These are phyloP conservation scores for Drosophila basisetae DNA, from an alignment of 2,888 invertebrate genomes.

Conservation along the genomic window DNA sequence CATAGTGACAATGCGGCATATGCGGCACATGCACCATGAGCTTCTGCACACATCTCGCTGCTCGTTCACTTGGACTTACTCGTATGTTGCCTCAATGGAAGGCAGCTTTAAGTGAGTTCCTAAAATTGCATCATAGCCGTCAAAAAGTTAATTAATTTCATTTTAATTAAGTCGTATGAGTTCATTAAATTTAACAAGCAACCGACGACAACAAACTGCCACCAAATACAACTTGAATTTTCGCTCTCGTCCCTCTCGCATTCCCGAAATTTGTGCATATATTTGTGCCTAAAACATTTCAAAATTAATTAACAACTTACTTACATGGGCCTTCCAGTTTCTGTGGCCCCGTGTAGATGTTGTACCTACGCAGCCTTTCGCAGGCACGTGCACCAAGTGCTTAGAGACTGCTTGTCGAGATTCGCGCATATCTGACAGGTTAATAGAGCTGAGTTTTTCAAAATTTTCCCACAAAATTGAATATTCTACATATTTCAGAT, in stretches of 20 bases:
- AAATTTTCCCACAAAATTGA: background rate
- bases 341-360: conserved; percentile 1
- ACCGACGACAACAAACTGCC: conserved; percentile 36
- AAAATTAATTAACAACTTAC: conserved; percentile 73
- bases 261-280: background rate
- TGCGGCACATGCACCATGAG: conserved; percentile 52
- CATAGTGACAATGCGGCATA: conserved; percentile 58
- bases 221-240: conserved; percentile 18
- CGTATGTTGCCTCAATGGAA: conserved; percentile 7
- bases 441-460: background rate
- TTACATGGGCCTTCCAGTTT: conserved; percentile 48
- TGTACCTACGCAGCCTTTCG: conserved; percentile 10
- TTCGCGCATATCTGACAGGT: background rate
- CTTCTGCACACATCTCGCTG: conserved; percentile 45
- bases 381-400: background rate
- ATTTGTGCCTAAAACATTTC: conserved; percentile 43
- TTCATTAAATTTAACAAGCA: conserved; percentile 56
- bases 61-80: background rate
- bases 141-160: conserved; percentile 67
- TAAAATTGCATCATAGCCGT: conserved; percentile 14
- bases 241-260: conserved; percentile 7
- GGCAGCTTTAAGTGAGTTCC: conserved; percentile 34
- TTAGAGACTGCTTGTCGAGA: background rate
- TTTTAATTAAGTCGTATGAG: conserved; percentile 66
- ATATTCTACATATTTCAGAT: background rate